These are phyloP conservation scores for Fragum sueziense DNA, from an alignment of 2,888 invertebrate species.

Conservation along the genomic window DNA sequence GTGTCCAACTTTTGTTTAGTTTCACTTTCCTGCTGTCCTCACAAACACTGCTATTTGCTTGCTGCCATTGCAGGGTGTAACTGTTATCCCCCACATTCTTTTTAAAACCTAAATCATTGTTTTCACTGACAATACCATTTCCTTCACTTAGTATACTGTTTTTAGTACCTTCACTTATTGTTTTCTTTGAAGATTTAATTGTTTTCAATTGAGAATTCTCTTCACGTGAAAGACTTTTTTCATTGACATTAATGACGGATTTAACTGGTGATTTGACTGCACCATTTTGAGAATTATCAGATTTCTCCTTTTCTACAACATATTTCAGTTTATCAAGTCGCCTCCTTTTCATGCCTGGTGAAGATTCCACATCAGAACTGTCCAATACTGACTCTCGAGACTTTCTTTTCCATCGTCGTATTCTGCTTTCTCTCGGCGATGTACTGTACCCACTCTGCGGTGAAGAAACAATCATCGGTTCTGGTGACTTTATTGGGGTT, in stretches of 20 bases:
- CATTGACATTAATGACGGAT: neutral
- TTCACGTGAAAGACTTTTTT: neutral
- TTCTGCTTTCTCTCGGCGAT: constrained; percentile 36
- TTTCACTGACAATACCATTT: neutral
- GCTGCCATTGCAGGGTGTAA: constrained; percentile 45
- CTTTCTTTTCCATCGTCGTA: constrained; percentile 49
- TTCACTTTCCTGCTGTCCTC: constrained; percentile 62
- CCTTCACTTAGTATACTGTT: neutral
- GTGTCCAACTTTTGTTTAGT: constrained; percentile 65
- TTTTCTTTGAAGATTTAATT: neutral
- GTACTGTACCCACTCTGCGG: constrained; percentile 50
- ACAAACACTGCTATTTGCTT: constrained; percentile 1
- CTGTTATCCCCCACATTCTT: neutral
- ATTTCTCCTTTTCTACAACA: neutral
- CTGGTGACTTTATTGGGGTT: neutral
- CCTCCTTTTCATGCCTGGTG: constrained; percentile 15
- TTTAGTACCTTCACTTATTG: neutral
- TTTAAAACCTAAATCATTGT: neutral
- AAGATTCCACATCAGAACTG: neutral
- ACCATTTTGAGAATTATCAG: neutral
- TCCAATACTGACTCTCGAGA: neutral
- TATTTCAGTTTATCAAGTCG: constrained; percentile 37
- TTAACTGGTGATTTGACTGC: neutral
- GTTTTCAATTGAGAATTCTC: neutral
- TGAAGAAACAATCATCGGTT: neutral